These are phyloP conservation scores for Rhea americana DNA, from an alignment of 2,113 vertebrate species.

Conservation along the genomic window DNA sequence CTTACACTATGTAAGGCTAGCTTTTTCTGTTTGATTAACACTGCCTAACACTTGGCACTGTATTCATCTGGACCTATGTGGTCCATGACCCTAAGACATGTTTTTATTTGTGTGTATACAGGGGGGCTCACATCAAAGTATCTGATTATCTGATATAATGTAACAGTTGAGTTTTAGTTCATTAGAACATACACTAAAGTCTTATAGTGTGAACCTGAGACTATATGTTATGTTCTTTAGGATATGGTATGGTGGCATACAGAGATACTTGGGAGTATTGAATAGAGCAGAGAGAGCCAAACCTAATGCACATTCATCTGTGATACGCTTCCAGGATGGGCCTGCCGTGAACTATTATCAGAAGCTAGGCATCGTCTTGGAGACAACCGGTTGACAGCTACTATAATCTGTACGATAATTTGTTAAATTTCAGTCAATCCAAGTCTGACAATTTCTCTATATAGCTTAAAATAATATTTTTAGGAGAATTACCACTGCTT, in stretches of 20 bases:
- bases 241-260: neutral
- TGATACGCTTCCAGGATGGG: neutral
- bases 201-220: too few species aligned
- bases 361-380: neutral
- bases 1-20: too few species aligned
- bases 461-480: neutral
- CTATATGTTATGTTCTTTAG: neutral
- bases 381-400: neutral
- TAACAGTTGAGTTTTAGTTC: too few species aligned
- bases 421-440: neutral
- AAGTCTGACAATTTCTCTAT: neutral
- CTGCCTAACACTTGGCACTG: too few species aligned
- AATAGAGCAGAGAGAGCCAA: neutral
- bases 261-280: neutral
- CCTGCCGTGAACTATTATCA: neutral
- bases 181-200: too few species aligned
- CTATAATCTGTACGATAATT: neutral
- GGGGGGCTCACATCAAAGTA: too few species aligned
- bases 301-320: neutral
- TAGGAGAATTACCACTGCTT: neutral
- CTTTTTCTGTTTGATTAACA: too few species aligned
- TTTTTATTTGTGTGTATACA: too few species aligned
- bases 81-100: too few species aligned
- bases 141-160: too few species aligned
- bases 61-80: too few species aligned